phyloP scores from a whole-genome alignment of 2,113 vertebrate genomes.

The Myxocyprinus asiaticus region DNA sequence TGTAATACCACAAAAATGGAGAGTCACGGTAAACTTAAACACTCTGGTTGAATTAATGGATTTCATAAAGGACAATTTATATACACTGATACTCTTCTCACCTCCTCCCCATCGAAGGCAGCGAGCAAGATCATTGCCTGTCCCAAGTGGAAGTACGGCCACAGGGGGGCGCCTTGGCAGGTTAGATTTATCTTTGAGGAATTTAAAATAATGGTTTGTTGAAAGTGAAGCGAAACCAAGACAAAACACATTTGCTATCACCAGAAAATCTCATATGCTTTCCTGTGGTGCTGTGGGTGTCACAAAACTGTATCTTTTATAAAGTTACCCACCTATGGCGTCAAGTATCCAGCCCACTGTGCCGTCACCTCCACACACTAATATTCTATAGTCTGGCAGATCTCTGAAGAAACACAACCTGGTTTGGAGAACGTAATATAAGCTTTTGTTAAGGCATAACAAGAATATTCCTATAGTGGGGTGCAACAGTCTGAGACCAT shows the following conservation, averaged over 20 bases:
- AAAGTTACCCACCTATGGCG: slow-evolving; percentile 77
- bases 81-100: slow-evolving; percentile 58
- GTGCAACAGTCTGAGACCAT: too few relatives aligned
- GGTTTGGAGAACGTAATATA: neutral
- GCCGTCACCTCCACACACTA: slow-evolving; percentile 91
- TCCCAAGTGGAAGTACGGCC: slow-evolving; percentile 89
- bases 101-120: slow-evolving; percentile 94
- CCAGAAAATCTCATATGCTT: neutral
- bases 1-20: too few relatives aligned
- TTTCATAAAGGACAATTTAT: neutral
- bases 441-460: too few relatives aligned
- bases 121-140: slow-evolving; percentile 91
- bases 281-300: neutral
- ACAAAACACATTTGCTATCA: neutral
- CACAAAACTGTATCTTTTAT: neutral
- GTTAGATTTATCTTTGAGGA: slow-evolving; percentile 82
- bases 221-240: neutral
- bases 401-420: slow-evolving; percentile 88
- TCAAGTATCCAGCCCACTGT: slow-evolving; percentile 94
- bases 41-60: neutral
- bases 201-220: neutral
- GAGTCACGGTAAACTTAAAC: too few relatives aligned
- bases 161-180: slow-evolving; percentile 81
- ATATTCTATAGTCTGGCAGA: slow-evolving; percentile 79
- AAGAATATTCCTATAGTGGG: too few relatives aligned